Evolutionary conservation across 23 tunicate genomes (phyloP).

Genomic region (Styela clava): DNA sequence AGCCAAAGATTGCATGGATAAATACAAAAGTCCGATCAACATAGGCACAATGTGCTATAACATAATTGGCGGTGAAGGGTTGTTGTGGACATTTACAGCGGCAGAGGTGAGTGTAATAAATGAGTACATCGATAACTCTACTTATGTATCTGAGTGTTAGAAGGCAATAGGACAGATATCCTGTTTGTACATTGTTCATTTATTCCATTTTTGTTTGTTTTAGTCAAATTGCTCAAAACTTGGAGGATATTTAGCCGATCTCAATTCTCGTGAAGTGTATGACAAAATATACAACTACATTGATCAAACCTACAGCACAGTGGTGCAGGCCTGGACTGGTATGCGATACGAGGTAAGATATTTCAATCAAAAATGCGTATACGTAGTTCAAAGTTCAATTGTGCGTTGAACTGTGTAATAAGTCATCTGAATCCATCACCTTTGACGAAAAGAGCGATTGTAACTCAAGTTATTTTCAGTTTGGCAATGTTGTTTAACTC

Average conservation of each 20-base stretch:
- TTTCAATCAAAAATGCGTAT: no score
- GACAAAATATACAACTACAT: constrained; percentile 28
- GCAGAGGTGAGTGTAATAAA: constrained; percentile 18
- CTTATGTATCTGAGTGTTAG: no score
- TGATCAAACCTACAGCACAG: constrained; percentile 17
- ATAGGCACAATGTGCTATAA: constrained; percentile 4
- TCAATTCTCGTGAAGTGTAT: constrained; percentile 9
- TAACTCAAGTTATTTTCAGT: no score
- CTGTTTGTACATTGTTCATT: background rate
- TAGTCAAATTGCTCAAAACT: constrained; percentile 21
- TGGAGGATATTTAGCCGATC: constrained; percentile 18
- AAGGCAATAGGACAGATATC: background rate
- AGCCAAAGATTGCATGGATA: constrained; percentile 3
- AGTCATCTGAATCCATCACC: no score
- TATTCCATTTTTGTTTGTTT: background rate
- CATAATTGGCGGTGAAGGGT: constrained; percentile 20
- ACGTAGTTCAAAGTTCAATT: no score
- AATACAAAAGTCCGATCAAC: constrained; percentile 9
- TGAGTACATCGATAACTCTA: no score
- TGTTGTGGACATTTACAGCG: constrained; percentile 18
- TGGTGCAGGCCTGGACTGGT: constrained; percentile 31
- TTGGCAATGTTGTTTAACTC: no score
- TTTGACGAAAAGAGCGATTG: no score
- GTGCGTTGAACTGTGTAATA: no score
- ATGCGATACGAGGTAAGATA: constrained; percentile 34